These are phyloP conservation scores for Novumbra hubbsi DNA, from an alignment of 2,797 vertebrate genomes.

Conservation along the genomic window DNA sequence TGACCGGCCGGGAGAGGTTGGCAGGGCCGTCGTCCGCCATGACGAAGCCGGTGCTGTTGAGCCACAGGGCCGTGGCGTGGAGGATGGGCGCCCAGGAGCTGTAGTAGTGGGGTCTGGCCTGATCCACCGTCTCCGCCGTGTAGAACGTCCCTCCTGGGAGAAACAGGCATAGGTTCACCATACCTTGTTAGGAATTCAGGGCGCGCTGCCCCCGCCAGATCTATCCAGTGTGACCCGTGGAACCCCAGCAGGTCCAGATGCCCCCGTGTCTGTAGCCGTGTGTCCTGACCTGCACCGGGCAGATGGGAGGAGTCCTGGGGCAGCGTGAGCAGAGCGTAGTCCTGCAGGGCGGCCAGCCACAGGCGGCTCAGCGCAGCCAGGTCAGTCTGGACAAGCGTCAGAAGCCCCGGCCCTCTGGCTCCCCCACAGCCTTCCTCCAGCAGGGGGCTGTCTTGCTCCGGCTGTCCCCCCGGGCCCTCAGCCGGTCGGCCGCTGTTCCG, in stretches of 20 bases:
- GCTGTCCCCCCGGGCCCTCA: slow-evolving; percentile 28
- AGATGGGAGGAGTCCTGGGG: slow-evolving; percentile 78
- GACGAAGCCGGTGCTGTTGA: slow-evolving; percentile 84
- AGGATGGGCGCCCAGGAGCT: slow-evolving; percentile 88
- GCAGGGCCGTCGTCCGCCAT: slow-evolving; percentile 78
- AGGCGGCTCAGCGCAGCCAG: slow-evolving; percentile 82
- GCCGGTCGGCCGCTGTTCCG: slow-evolving; percentile 68
- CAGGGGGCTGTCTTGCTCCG: slow-evolving; percentile 46
- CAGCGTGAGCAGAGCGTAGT: slow-evolving; percentile 84
- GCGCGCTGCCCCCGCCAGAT: no score
- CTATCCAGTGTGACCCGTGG: slow-evolving; percentile 26
- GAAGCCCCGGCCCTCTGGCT: slow-evolving; percentile 64
- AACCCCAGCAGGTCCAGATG: no score
- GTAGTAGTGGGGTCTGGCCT: slow-evolving; percentile 82
- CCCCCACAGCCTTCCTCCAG: slow-evolving; percentile 27
- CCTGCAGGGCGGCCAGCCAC: slow-evolving; percentile 89
- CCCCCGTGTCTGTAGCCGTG: no score
- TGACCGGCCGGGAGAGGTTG: slow-evolving; percentile 88
- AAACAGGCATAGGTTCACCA: background rate
- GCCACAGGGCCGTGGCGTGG: slow-evolving; percentile 88
- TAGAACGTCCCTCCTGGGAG: slow-evolving; percentile 87
- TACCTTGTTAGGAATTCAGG: background rate
- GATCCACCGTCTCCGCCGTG: slow-evolving; percentile 83
- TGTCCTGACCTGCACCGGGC: slow-evolving; percentile 65
- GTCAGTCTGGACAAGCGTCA: slow-evolving; percentile 84